Evolutionary conservation across 2,113 vertebrate genomes (phyloP).

Genomic region (Tetrax tetrax): DNA sequence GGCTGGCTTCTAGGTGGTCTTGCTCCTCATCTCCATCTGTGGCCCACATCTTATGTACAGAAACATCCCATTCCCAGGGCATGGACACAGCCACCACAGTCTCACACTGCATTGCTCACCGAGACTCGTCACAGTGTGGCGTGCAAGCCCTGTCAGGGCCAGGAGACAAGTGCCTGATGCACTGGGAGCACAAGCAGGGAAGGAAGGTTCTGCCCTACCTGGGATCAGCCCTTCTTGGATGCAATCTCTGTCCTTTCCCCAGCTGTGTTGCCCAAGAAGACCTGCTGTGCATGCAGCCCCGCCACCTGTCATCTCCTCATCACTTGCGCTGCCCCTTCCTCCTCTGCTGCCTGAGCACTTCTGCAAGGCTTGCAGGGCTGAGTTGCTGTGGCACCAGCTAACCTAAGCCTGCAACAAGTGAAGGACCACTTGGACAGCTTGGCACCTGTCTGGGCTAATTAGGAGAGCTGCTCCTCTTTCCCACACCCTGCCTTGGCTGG

Average conservation of each 20-base stretch:
- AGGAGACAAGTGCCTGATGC: not conserved
- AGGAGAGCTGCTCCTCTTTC: not conserved
- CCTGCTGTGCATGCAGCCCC: not conserved
- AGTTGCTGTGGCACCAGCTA: not conserved
- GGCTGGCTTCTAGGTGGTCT: not conserved
- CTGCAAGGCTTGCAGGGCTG: not conserved
- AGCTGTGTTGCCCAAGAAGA: not conserved
- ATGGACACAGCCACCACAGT: accelerated
- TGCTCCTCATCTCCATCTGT: not conserved
- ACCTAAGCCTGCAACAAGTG: not conserved
- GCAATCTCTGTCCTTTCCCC: not conserved
- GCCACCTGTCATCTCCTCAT: not conserved
- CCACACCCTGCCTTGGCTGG: not conserved
- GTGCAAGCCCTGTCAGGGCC: accelerated
- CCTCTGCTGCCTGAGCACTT: not conserved
- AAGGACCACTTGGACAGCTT: not conserved
- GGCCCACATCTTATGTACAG: not conserved
- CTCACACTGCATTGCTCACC: not conserved
- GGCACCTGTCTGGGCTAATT: not conserved
- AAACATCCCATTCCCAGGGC: not conserved
- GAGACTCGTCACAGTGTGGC: accelerated
- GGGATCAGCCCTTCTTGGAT: not conserved
- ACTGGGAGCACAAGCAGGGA: not conserved
- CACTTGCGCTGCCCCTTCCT: not conserved
- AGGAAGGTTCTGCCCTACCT: not conserved